Base-by-base conservation (phyloP, 2,113 vertebrate genomes). In the Saccopteryx bilineata region DNA sequence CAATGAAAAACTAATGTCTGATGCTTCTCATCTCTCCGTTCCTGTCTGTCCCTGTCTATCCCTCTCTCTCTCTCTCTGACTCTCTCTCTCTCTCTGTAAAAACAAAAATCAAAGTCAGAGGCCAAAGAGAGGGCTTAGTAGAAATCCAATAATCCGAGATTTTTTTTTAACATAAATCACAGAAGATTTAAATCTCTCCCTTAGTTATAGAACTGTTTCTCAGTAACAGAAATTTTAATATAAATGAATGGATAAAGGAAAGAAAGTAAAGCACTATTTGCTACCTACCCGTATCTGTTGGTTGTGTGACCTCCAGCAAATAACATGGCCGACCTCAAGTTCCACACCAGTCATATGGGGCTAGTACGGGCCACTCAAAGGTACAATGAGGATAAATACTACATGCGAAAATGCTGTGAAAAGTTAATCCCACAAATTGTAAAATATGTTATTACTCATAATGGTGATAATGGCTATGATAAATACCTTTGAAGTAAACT, bases 311-410 rank as follows among this genome's bases (percentile, higher is more conserved):
- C 33, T 56, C 75, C 33, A 50, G 46, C 58, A 82, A 72, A 50
- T 48, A 9, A 48, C 48, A 58, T 17, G 58, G 0, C 0, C 0
- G 1, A 1, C 63, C 83, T 65, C 10, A 9, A 24, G 7, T 8
- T 24, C 12, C 87, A 90, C 39, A 28, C 5, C 54, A 24, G 60
- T n/a, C n/a, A 60, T 24, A n/a, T 6, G 12, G 39, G 24, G 66
- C 17, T 46, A 56, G 50, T 18, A 33, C 39, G 26, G 80, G n/a
- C 15, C 24, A 28, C 60, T 75, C 78, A 80, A 52, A 90, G 39
- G 1, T 17, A 33, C 46, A 60, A 26, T 7, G 4, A 72, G 18
- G 11, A 58, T 13, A 81, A 63, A 14, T 4, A 56, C 6, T 7
- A 5, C 19, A 2, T 12, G 26, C 19, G 50, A 68, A 85, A n/a